These are phyloP conservation scores for Desmodus rotundus DNA, from an alignment of 2,113 vertebrate genomes.

Conservation along the genomic window DNA sequence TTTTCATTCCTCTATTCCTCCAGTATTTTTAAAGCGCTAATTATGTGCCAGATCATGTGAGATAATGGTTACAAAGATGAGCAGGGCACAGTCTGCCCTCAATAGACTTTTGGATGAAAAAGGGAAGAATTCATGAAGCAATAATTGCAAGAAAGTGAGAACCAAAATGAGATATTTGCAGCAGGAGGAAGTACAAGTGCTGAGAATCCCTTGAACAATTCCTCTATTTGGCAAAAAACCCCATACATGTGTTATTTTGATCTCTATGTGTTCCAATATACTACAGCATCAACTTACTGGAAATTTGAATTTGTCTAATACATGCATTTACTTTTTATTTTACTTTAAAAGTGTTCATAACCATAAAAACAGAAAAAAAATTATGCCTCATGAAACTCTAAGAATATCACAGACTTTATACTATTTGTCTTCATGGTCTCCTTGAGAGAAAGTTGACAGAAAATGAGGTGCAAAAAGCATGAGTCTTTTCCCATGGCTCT, in stretches of 20 bases:
- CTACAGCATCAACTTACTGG: neutral
- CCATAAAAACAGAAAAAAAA: constrained; percentile 13
- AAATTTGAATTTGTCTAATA: neutral
- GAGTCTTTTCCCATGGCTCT: constrained; percentile 48
- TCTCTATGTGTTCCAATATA: neutral
- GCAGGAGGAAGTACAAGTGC: neutral
- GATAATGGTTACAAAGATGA: neutral
- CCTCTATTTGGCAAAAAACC: neutral
- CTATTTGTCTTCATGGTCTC: constrained; percentile 43
- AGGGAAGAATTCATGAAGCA: neutral
- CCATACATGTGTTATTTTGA: neutral
- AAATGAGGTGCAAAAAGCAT: constrained; percentile 23
- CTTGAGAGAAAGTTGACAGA: constrained; percentile 34
- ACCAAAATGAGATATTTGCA: neutral
- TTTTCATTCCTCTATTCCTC: neutral
- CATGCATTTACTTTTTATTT: neutral
- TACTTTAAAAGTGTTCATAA: neutral
- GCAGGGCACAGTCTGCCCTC: neutral
- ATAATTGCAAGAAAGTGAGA: neutral
- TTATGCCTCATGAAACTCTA: neutral
- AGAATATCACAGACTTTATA: neutral
- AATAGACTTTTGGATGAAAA: neutral
- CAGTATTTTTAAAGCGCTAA: neutral
- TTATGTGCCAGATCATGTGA: neutral
- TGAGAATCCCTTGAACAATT: neutral